These are phyloP conservation scores for Helogale parvula DNA, from an alignment of 2,113 vertebrate genomes.

Conservation along the genomic window DNA sequence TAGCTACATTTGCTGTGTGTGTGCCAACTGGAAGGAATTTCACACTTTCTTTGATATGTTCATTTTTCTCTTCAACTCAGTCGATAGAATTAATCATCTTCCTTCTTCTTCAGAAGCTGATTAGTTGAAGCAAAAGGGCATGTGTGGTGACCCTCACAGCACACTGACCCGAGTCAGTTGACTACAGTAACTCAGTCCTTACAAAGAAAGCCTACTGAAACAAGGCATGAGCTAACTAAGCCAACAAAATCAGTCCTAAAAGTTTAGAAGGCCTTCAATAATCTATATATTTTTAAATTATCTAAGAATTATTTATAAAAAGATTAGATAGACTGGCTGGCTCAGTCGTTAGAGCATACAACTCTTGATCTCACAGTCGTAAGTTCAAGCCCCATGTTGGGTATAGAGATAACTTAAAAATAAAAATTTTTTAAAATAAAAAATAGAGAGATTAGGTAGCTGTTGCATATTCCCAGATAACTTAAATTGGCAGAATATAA, in stretches of 20 bases:
- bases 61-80: conserved; percentile 61
- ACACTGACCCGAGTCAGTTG: neutral
- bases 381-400: neutral
- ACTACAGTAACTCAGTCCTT: conserved; percentile 32
- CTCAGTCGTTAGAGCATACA: neutral
- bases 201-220: conserved; percentile 41
- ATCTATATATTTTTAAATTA: neutral
- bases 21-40: conserved; percentile 56
- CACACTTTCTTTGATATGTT: conserved; percentile 57
- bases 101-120: conserved; percentile 37
- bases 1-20: conserved; percentile 38
- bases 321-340: neutral
- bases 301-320: conserved; percentile 1
- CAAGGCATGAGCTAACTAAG: conserved; percentile 32
- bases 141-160: conserved; percentile 44
- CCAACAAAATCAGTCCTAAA: conserved; percentile 34
- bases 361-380: neutral
- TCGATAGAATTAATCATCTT: conserved; percentile 43
- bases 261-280: neutral
- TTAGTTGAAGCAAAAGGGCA: conserved; percentile 54
- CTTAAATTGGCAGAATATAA: neutral
- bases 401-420: neutral
- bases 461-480: neutral
- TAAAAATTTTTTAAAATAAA: neutral
- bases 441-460: neutral